Percentiles rank a stretch among this genome's conserved stretches.
phyloP scores from a whole-genome alignment of 30 jellyfish, hydroid and myxozoan genomes.

The Catostylus mosaicus region DNA sequence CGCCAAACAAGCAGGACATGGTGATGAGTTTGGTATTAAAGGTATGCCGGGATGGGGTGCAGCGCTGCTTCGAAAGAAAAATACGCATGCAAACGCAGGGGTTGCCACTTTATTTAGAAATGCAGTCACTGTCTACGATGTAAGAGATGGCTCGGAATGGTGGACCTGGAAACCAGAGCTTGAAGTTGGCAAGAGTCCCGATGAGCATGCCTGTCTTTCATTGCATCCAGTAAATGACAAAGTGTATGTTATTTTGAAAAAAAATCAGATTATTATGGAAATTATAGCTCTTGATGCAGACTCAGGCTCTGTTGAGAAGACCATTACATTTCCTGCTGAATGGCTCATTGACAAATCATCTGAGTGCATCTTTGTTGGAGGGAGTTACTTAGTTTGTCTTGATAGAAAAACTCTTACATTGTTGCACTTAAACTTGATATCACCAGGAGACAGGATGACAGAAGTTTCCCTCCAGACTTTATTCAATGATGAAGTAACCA shows the following conservation, averaged over 20 bases:
- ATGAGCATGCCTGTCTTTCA: conserved; percentile 39
- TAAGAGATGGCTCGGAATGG: conserved; percentile 73
- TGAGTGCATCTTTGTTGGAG: conserved; percentile 38
- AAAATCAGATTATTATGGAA: conserved; percentile 37
- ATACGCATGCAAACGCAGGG: conserved; percentile 22
- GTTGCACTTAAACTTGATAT: conserved; percentile 4
- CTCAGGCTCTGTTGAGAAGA: conserved; percentile 41
- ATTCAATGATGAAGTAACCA: conserved; percentile 8
- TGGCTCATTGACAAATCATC: conserved; percentile 46
- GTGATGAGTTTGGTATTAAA: conserved; percentile 2
- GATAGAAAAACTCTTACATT: conserved; percentile 1
- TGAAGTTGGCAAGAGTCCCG: neutral
- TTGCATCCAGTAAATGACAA: conserved; percentile 20
- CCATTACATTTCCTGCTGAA: conserved; percentile 44
- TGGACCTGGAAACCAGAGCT: conserved; percentile 73
- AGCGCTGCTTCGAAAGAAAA: conserved; percentile 15
- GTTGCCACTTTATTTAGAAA: conserved; percentile 43
- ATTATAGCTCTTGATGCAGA: conserved; percentile 42
- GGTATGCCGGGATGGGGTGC: conserved; percentile 66
- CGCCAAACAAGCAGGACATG: neutral
- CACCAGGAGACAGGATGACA: conserved; percentile 28
- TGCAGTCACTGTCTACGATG: conserved; percentile 47
- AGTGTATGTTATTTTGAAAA: conserved; percentile 29
- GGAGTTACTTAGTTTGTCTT: conserved; percentile 22
- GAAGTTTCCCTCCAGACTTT: conserved; percentile 9